Percentiles rank a stretch among this genome's conserved stretches.
These are phyloP conservation scores for Ganaspis brasiliensis DNA, from an alignment of 2,888 invertebrate species.

Conservation along the genomic window DNA sequence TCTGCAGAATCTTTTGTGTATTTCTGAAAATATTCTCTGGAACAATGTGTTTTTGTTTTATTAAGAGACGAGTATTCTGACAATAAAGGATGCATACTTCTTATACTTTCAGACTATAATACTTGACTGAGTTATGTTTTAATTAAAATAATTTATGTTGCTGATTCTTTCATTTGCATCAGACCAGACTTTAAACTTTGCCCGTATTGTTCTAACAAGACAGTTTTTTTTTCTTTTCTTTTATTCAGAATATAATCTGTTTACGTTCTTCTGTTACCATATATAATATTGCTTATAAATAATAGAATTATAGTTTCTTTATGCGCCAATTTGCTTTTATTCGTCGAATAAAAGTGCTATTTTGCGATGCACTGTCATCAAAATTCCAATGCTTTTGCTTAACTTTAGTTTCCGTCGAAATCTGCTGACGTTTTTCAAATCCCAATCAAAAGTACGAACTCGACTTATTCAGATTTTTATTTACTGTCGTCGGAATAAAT, in stretches of 20 bases:
- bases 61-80: slow-evolving; percentile 9
- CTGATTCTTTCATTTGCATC: neutral
- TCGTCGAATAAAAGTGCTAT: slow-evolving; percentile 51
- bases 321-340: slow-evolving; percentile 35
- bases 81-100: neutral
- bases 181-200: neutral
- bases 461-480: slow-evolving; percentile 18
- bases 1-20: slow-evolving; percentile 30
- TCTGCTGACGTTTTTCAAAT: slow-evolving; percentile 59
- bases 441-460: slow-evolving; percentile 54
- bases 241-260: slow-evolving; percentile 40
- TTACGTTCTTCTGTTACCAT: slow-evolving; percentile 16
- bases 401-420: slow-evolving; percentile 56
- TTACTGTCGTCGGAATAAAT: slow-evolving; percentile 3
- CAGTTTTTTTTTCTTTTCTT: neutral
- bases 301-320: slow-evolving; percentile 3
- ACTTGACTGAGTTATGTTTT: neutral
- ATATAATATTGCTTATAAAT: neutral
- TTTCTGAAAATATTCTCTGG: slow-evolving; percentile 8
- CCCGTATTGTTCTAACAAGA: neutral
- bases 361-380: slow-evolving; percentile 53
- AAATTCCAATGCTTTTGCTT: slow-evolving; percentile 52
- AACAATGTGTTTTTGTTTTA: neutral
- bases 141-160: slow-evolving; percentile 23
- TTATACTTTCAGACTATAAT: neutral